A percentile compares a stretch with the other conserved stretches of the same genome.
These are phyloP conservation scores for Ceyx cyanopectus DNA, from an alignment of 2,113 vertebrate species.

Conservation along the genomic window DNA sequence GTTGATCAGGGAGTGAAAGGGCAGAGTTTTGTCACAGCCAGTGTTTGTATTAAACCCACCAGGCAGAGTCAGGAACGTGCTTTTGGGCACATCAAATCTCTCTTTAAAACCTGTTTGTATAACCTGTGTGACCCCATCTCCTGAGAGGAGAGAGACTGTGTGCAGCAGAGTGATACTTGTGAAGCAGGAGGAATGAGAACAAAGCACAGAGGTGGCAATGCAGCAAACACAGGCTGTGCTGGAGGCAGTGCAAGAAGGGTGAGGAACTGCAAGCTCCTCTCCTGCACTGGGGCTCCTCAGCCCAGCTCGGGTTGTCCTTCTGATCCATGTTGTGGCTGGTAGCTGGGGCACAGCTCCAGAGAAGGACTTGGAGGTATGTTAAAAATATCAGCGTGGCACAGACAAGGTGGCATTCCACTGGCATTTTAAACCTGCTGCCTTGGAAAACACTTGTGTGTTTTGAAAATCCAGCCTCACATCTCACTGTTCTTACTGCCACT, in stretches of 20 bases:
- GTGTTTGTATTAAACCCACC: background rate
- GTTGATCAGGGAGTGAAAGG: background rate
- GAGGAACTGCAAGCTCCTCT: background rate
- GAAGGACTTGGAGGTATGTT: background rate
- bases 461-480: background rate
- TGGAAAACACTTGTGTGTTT: background rate
- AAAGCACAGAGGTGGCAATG: background rate
- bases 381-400: background rate
- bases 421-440: conserved; percentile 10
- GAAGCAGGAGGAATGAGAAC: background rate
- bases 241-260: background rate
- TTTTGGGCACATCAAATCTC: background rate
- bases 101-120: background rate
- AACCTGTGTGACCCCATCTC: background rate
- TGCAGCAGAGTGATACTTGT: background rate
- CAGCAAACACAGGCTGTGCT: too few relatives aligned
- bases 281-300: background rate
- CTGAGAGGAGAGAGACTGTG: background rate
- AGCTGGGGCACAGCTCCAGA: background rate
- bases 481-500: background rate
- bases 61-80: background rate
- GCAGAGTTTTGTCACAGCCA: background rate
- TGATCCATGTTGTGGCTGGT: fast-evolving
- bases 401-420: background rate
- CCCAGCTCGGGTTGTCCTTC: background rate